Evolutionary conservation across 30 jellyfish, hydroid and myxozoan genomes (phyloP).

Genomic region (Rhopilema esculentum): DNA sequence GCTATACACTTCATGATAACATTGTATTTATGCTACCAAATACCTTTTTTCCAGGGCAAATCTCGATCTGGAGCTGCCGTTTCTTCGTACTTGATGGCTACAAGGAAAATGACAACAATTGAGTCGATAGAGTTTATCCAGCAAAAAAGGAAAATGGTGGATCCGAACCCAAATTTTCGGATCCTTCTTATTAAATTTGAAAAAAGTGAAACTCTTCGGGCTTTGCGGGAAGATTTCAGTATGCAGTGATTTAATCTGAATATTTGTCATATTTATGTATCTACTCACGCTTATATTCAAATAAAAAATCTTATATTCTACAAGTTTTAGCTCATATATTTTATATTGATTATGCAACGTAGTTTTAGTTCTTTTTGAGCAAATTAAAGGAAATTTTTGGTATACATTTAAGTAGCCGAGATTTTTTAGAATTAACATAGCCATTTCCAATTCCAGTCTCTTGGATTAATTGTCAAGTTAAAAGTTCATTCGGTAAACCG

Average conservation of each 20-base stretch:
- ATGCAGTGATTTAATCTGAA: not conserved
- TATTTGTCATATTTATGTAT: no score
- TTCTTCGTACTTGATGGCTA: conserved; percentile 79
- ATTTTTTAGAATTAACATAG: no score
- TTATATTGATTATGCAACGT: no score
- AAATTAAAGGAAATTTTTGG: no score
- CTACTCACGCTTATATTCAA: no score
- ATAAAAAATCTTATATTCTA: no score
- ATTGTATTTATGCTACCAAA: not conserved
- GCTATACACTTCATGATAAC: not conserved
- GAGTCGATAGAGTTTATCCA: conserved; percentile 63
- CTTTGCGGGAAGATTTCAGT: conserved; percentile 39
- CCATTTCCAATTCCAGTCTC: no score
- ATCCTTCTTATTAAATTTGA: conserved; percentile 46
- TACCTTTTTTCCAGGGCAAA: conserved; percentile 70
- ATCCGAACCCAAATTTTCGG: conserved; percentile 84
- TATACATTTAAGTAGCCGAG: no score
- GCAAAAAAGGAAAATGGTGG: conserved; percentile 83
- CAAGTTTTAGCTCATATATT: no score
- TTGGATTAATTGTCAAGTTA: no score
- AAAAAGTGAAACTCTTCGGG: conserved; percentile 49
- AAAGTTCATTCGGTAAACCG: no score
- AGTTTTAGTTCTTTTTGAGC: no score
- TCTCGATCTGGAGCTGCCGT: conserved; percentile 93
- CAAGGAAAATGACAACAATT: conserved; percentile 25